Conservation (phyloP, 2,113 vertebrate species). For the Corythoichthys haematopterus region DNA sequence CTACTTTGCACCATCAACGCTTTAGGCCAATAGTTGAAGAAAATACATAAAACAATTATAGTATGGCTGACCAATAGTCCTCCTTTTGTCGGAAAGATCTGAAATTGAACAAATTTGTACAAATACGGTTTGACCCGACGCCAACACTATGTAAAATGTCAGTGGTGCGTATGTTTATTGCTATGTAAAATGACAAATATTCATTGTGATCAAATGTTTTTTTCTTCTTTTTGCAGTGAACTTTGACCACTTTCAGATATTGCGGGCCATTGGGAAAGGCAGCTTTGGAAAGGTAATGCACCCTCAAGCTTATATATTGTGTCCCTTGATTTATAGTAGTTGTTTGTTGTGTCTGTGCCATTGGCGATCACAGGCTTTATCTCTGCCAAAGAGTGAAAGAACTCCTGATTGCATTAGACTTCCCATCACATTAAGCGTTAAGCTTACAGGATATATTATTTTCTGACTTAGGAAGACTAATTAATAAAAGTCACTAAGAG, state of each 20-base stretch:
- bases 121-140: too few relatives aligned
- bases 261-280: constrained; percentile 77
- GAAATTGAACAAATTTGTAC: too few relatives aligned
- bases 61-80: too few relatives aligned
- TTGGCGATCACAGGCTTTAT: constrained; percentile 27
- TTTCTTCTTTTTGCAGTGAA: constrained; percentile 67
- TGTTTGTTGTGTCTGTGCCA: constrained; percentile 1
- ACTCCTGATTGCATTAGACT: constrained; percentile 39
- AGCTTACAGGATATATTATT: constrained; percentile 40
- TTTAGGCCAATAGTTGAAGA: too few relatives aligned
- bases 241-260: constrained; percentile 80
- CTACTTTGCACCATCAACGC: too few relatives aligned
- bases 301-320: constrained; percentile 10
- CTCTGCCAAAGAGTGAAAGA: background rate
- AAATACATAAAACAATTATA: too few relatives aligned
- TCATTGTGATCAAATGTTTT: background rate
- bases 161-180: background rate
- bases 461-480: constrained; percentile 21
- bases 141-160: background rate
- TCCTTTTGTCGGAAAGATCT: too few relatives aligned
- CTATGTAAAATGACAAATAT: background rate
- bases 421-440: constrained; percentile 25
- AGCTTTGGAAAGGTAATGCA: constrained; percentile 77
- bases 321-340: constrained; percentile 7
- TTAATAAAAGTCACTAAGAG: constrained; percentile 16